Evolutionary conservation across 2,113 vertebrate genomes (phyloP).

Genomic region (Hucho hucho): DNA sequence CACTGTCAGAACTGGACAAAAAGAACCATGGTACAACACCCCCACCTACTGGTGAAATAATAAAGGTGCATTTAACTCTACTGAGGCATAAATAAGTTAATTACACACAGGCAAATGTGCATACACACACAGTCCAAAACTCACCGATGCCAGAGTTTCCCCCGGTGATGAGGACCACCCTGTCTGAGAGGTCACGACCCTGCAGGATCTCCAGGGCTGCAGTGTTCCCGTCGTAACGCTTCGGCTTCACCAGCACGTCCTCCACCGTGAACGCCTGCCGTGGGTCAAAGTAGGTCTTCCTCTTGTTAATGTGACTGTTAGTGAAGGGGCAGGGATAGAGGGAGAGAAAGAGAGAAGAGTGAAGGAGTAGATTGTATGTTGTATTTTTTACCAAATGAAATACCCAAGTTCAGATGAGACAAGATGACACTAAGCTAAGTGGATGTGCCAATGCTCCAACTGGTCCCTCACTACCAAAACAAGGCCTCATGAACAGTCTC

Average conservation of each 20-base stretch:
- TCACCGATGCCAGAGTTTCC: slow-evolving; percentile 93
- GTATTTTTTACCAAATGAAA: no score
- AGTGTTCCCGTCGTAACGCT: slow-evolving; percentile 90
- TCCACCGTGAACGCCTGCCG: slow-evolving; percentile 96
- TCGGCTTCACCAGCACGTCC: slow-evolving; percentile 84
- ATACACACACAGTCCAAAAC: slow-evolving; percentile 37
- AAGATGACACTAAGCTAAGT: no score
- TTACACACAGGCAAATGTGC: neutral
- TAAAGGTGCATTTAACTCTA: slow-evolving; percentile 24
- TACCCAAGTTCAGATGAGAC: no score
- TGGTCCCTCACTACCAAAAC: no score
- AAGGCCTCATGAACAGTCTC: no score
- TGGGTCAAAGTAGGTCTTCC: slow-evolving; percentile 94
- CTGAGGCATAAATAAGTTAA: no score
- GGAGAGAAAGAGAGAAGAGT: slow-evolving; percentile 11
- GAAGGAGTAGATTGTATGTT: neutral
- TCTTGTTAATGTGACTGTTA: slow-evolving; percentile 93
- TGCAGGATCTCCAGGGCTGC: slow-evolving; percentile 92
- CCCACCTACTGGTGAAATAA: slow-evolving; percentile 62
- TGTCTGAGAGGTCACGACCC: slow-evolving; percentile 86
- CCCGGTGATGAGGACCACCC: slow-evolving; percentile 86
- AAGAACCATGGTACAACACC: slow-evolving; percentile 33
- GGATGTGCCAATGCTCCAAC: no score
- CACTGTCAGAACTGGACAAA: neutral
- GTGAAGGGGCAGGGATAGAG: slow-evolving; percentile 30